Evolutionary conservation across 2,113 vertebrate species (phyloP).

Genomic region (Lathamus discolor): DNA sequence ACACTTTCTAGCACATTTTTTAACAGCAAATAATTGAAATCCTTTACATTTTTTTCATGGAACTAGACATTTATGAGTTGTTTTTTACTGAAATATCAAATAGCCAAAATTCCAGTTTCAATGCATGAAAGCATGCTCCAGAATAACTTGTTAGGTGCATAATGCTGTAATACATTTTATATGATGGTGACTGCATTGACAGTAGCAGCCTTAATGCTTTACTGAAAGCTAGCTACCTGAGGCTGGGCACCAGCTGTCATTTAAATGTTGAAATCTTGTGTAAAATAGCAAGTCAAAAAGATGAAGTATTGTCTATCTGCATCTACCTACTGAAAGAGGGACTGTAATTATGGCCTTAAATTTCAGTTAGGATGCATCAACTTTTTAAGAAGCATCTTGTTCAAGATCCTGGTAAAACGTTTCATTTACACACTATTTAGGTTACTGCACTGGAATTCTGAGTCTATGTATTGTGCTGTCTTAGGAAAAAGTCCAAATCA

Average conservation of each 20-base stretch:
- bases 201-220: background rate
- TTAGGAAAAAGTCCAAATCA: background rate
- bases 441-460: background rate
- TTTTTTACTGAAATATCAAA: background rate
- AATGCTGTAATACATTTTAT: background rate
- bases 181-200: background rate
- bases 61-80: background rate
- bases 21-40: background rate
- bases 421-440: background rate
- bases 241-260: background rate
- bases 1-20: background rate
- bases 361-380: background rate
- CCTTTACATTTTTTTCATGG: background rate
- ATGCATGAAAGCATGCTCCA: background rate
- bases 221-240: background rate
- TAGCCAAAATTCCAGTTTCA: background rate
- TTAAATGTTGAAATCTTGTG: background rate
- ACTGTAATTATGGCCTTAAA: background rate
- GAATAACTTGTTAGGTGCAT: background rate
- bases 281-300: background rate
- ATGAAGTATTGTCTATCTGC: background rate
- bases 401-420: fast-evolving
- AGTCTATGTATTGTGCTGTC: fast-evolving
- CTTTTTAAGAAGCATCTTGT: background rate
- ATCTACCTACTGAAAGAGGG: background rate